Conservation (phyloP, 2,113 vertebrate genomes). For the Probosciger aterrimus region DNA sequence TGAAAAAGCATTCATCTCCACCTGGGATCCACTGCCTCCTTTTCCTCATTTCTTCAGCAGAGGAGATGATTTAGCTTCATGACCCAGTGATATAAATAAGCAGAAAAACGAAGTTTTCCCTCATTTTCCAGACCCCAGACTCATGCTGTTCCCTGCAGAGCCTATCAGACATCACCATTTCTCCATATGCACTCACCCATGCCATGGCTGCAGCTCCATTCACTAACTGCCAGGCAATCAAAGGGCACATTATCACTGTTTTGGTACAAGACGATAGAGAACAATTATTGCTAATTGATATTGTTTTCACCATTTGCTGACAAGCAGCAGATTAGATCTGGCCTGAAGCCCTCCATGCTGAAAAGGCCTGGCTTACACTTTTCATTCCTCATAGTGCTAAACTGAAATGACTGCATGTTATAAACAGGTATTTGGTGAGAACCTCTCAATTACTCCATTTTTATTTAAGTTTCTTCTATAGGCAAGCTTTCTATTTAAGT, state of each 20-base stretch:
- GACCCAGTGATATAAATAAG: background rate
- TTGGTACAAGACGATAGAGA: background rate
- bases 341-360: background rate
- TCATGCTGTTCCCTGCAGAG: background rate
- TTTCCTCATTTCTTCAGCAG: background rate
- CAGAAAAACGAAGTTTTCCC: background rate
- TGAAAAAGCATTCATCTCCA: background rate
- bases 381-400: background rate
- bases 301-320: background rate
- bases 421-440: background rate
- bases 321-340: background rate
- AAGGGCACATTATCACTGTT: background rate
- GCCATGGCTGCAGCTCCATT: fast-evolving
- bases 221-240: background rate
- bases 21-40: background rate
- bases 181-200: fast-evolving
- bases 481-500: background rate
- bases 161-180: background rate
- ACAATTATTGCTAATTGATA: background rate
- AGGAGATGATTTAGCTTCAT: background rate
- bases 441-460: background rate
- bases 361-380: background rate
- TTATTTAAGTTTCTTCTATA: background rate
- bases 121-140: background rate
- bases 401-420: background rate